Conservation (phyloP, 1,140 invertebrate species). For the Drosophila nigrodunni region DNA sequence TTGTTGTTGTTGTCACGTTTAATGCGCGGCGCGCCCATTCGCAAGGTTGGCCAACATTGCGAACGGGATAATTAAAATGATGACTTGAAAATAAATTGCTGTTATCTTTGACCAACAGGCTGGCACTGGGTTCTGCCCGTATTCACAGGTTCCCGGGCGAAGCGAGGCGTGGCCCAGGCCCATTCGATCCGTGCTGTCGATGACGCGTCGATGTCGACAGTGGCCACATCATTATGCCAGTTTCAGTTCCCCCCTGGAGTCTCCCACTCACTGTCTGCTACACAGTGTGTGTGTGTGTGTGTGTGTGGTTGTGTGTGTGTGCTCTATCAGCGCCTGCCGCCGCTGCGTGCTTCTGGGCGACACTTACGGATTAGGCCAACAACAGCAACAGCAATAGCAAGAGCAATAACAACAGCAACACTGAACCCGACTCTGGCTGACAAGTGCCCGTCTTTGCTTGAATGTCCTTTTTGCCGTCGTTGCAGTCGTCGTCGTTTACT, state of each 20-base stretch:
- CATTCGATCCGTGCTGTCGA: slow-evolving; percentile 60
- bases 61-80: slow-evolving; percentile 85
- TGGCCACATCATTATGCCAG: slow-evolving; percentile 71
- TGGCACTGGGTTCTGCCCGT: slow-evolving; percentile 30
- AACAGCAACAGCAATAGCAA: slow-evolving; percentile 40
- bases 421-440: slow-evolving; percentile 43
- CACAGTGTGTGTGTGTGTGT: not conserved
- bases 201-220: slow-evolving; percentile 76
- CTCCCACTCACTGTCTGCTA: slow-evolving; percentile 1
- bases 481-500: slow-evolving; percentile 35
- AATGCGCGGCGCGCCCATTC: slow-evolving; percentile 73
- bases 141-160: not conserved
- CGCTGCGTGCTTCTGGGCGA: slow-evolving; percentile 80
- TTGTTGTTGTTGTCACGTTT: slow-evolving; percentile 72
- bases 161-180: not conserved
- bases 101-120: slow-evolving; percentile 84
- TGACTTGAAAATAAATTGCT: slow-evolving; percentile 84
- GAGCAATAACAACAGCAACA: slow-evolving; percentile 27
- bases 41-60: slow-evolving; percentile 73
- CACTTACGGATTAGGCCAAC: slow-evolving; percentile 81
- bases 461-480: slow-evolving; percentile 73
- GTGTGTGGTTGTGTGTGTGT: slow-evolving; percentile 58
- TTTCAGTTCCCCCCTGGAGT: slow-evolving; percentile 9
- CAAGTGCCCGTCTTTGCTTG: slow-evolving; percentile 64
- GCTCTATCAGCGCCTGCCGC: slow-evolving; percentile 77